These are phyloP conservation scores for Agrypnus murinus DNA, from an alignment of 2,888 invertebrate genomes.

Conservation along the genomic window DNA sequence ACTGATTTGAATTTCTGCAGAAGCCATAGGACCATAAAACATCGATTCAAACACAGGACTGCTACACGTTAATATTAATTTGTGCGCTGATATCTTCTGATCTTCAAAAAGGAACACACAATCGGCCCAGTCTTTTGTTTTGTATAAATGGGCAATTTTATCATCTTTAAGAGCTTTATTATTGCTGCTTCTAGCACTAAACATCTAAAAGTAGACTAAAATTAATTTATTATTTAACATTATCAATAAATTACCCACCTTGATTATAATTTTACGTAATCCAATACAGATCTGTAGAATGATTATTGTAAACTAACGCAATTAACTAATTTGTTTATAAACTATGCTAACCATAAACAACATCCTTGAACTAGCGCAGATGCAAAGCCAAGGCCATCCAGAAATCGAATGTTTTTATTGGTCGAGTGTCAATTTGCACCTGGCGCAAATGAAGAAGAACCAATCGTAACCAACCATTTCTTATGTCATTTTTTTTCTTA, in stretches of 20 bases:
- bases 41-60: conserved; percentile 82
- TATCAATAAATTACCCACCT: not conserved
- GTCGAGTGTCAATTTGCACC: conserved; percentile 19
- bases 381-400: conserved; percentile 61
- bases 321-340: conserved; percentile 48
- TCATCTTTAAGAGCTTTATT: conserved; percentile 11
- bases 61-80: conserved; percentile 77
- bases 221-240: not conserved
- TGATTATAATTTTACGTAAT: not conserved
- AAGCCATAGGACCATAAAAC: conserved; percentile 78
- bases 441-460: not conserved
- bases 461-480: not conserved
- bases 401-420: conserved; percentile 34
- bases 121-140: conserved; percentile 68
- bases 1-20: conserved; percentile 72
- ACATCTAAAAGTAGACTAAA: conserved; percentile 26
- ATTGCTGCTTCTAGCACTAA: not conserved
- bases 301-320: not conserved
- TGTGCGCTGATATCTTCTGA: conserved; percentile 75
- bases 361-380: conserved; percentile 63
- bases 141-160: conserved; percentile 43
- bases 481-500: not conserved
- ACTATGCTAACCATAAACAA: conserved; percentile 50
- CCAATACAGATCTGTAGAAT: not conserved
- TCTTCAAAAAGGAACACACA: conserved; percentile 75